Percentiles rank a stretch among this genome's conserved stretches.
Evolutionary conservation across 2,797 vertebrate genomes (phyloP).

Genomic region (Silurus aristotelis): DNA sequence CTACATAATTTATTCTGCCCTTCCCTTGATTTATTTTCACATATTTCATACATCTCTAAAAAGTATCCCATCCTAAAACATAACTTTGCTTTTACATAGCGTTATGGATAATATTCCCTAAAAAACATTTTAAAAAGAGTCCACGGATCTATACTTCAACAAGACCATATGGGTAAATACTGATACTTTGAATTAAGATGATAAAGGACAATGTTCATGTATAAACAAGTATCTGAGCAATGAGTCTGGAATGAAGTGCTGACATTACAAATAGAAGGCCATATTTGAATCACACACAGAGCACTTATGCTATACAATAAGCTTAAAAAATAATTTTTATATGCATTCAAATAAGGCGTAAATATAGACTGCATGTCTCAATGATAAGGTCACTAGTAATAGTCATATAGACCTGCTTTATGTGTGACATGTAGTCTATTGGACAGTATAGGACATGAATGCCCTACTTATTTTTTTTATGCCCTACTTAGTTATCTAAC

Average conservation of each 20-base stretch:
- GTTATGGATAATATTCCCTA: too few species aligned
- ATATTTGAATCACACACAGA: background rate
- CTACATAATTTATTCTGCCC: too few species aligned
- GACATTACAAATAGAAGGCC: slow-evolving; percentile 14
- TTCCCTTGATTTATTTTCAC: too few species aligned
- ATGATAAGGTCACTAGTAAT: background rate
- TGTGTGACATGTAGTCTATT: background rate
- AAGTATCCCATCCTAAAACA: too few species aligned
- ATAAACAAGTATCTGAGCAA: background rate
- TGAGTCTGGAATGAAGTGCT: background rate
- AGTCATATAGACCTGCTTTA: background rate
- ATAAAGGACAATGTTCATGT: background rate
- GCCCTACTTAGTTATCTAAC: background rate
- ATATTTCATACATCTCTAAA: too few species aligned
- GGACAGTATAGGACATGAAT: background rate
- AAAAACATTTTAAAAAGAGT: too few species aligned
- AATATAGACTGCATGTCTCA: background rate
- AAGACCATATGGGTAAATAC: too few species aligned
- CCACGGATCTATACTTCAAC: too few species aligned
- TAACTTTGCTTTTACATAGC: too few species aligned
- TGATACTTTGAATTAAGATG: background rate
- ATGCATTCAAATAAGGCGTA: background rate
- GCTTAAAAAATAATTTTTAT: background rate
- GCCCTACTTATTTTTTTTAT: background rate
- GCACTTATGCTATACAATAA: background rate